Evolutionary conservation across 1,140 invertebrate genomes (phyloP).

Genomic region (Ostrea edulis): DNA sequence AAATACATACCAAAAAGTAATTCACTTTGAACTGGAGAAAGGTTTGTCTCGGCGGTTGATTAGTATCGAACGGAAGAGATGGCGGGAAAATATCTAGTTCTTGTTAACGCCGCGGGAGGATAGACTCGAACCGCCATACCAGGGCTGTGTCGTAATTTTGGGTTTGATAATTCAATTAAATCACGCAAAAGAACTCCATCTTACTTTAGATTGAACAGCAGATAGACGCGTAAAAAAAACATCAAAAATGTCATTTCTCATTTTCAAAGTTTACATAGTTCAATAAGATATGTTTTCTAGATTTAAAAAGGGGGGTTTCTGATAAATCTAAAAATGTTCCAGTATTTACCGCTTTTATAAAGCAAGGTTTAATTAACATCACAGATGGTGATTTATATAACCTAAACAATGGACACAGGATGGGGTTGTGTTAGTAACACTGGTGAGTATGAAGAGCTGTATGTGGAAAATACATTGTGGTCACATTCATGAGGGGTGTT

Average conservation of each 20-base stretch:
- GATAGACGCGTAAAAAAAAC: not conserved
- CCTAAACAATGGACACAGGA: too few species aligned
- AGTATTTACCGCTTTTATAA: too few species aligned
- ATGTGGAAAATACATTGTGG: too few species aligned
- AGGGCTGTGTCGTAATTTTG: conserved; percentile 14
- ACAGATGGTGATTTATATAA: too few species aligned
- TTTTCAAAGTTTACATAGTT: not conserved
- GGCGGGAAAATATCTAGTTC: conserved; percentile 41
- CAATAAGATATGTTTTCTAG: not conserved
- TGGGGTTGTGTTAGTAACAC: too few species aligned
- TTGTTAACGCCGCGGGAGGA: conserved; percentile 20
- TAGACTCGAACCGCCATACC: conserved; percentile 10
- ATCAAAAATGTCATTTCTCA: conserved; percentile 20
- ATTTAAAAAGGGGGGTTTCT: not conserved
- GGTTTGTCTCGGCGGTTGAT: conserved; percentile 37
- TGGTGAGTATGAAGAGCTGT: too few species aligned
- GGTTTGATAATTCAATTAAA: conserved; percentile 38
- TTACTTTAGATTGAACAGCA: not conserved
- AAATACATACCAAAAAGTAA: conserved; percentile 40
- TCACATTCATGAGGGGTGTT: too few species aligned
- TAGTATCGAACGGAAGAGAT: conserved; percentile 29
- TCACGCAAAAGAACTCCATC: not conserved
- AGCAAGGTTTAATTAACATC: too few species aligned
- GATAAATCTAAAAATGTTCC: too few species aligned
- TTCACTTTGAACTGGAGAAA: conserved; percentile 45